Conservation (phyloP, 35 echinoderm and acorn worm genomes). For the Heliocidaris erythrogramma region DNA sequence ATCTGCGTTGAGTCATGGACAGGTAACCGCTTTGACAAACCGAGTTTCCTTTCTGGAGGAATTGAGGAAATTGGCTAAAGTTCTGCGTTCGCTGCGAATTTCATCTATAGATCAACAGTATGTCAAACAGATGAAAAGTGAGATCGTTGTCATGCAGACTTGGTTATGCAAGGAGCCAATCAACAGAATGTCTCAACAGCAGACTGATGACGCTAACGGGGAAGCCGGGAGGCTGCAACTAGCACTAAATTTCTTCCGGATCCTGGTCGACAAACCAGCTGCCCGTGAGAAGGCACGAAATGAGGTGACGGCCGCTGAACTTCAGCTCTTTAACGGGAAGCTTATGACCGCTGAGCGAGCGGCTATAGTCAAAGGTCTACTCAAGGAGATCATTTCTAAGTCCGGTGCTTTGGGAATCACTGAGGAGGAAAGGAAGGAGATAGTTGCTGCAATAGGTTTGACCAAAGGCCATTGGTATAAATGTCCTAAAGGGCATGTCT, state of each 20-base stretch:
- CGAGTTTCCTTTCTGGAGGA: background rate
- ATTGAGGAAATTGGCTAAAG: background rate
- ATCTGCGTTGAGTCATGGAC: background rate
- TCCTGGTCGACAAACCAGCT: background rate
- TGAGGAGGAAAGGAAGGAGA: background rate
- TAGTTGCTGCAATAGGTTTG: constrained; percentile 62
- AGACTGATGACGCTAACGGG: background rate
- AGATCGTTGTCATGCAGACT: background rate
- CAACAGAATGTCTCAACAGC: constrained; percentile 12
- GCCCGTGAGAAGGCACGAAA: background rate
- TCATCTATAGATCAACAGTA: background rate
- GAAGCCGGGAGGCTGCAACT: background rate
- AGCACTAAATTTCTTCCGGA: background rate
- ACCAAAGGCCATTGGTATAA: constrained; percentile 78
- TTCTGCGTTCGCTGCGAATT: background rate
- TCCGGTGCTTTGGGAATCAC: background rate
- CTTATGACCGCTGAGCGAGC: background rate
- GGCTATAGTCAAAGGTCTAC: background rate
- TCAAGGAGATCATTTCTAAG: background rate
- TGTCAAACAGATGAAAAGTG: background rate
- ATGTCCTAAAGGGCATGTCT: constrained; percentile 77
- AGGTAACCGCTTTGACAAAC: background rate
- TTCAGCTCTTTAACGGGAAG: background rate
- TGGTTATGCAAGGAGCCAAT: background rate
- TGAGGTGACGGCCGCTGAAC: background rate